Evolutionary conservation across 2,113 vertebrate species (phyloP).

Genomic region (Apodemus speciosus): DNA sequence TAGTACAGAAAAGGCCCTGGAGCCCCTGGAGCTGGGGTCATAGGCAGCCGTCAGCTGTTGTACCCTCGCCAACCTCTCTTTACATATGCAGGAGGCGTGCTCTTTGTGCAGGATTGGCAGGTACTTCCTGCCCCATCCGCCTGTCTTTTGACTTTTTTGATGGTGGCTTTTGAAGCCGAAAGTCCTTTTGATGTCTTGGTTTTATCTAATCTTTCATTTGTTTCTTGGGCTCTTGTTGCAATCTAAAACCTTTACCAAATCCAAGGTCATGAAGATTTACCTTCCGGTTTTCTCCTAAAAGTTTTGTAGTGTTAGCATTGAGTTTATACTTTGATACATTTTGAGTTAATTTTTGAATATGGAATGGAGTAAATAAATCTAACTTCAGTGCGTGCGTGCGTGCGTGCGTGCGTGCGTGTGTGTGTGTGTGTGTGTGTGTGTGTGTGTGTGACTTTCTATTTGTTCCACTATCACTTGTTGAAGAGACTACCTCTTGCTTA

Average conservation of each 20-base stretch:
- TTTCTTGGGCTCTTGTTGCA: background rate
- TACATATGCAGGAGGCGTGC: background rate
- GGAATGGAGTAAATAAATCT: background rate
- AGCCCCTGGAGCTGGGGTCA: background rate
- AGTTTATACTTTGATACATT: conserved; percentile 9
- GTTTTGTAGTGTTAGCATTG: background rate
- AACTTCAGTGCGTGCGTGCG: background rate
- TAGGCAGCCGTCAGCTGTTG: background rate
- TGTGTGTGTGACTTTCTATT: background rate
- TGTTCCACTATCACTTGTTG: background rate
- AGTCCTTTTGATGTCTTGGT: background rate
- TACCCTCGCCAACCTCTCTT: background rate
- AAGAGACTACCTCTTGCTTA: background rate
- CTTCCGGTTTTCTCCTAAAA: conserved; percentile 2
- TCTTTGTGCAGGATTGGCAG: background rate
- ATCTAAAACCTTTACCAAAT: conserved; percentile 9
- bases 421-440: background rate
- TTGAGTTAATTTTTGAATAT: background rate
- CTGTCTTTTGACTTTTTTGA: background rate
- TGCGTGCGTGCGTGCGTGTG: background rate
- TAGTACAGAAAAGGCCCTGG: background rate
- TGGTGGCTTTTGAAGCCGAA: conserved; percentile 28
- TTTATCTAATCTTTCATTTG: background rate
- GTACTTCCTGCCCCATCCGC: background rate
- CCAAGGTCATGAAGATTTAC: background rate